Percentiles rank a stretch among this genome's conserved stretches.
Conservation (phyloP, 2,888 invertebrate species). For the Oxyteleia sp. region DNA sequence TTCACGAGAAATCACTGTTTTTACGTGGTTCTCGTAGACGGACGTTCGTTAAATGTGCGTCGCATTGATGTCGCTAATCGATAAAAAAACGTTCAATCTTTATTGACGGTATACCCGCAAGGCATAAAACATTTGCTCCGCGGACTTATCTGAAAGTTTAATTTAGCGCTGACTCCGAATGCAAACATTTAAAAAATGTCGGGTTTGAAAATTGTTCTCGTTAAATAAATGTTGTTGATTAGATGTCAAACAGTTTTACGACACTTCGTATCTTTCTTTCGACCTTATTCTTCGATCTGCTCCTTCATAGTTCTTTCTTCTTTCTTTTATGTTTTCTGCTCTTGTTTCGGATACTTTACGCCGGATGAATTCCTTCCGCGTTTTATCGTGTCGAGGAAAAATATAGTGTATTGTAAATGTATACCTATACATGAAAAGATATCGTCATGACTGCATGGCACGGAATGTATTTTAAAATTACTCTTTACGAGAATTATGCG, state of each 20-base stretch:
- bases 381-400: constrained; percentile 44
- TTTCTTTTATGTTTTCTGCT: constrained; percentile 39
- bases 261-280: constrained; percentile 31
- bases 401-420: constrained; percentile 35
- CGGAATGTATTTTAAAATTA: constrained; percentile 39
- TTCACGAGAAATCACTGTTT: constrained; percentile 20
- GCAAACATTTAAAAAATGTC: constrained; percentile 49
- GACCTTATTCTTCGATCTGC: constrained; percentile 31
- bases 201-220: constrained; percentile 26
- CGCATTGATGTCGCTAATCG: constrained; percentile 37
- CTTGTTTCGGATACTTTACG: constrained; percentile 53
- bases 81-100: constrained; percentile 53
- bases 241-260: constrained; percentile 63
- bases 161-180: constrained; percentile 27
- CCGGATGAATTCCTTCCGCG: constrained; percentile 40
- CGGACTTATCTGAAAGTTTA: constrained; percentile 43
- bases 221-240: constrained; percentile 57
- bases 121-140: constrained; percentile 20
- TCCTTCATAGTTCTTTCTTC: constrained; percentile 9
- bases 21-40: constrained; percentile 1
- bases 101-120: constrained; percentile 25
- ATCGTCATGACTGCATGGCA: constrained; percentile 7
- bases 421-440: constrained; percentile 25
- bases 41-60: constrained; percentile 36
- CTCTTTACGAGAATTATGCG: constrained; percentile 31